Evolutionary conservation across 2,888 invertebrate species (phyloP).

Genomic region (Apodemia mormo): DNA sequence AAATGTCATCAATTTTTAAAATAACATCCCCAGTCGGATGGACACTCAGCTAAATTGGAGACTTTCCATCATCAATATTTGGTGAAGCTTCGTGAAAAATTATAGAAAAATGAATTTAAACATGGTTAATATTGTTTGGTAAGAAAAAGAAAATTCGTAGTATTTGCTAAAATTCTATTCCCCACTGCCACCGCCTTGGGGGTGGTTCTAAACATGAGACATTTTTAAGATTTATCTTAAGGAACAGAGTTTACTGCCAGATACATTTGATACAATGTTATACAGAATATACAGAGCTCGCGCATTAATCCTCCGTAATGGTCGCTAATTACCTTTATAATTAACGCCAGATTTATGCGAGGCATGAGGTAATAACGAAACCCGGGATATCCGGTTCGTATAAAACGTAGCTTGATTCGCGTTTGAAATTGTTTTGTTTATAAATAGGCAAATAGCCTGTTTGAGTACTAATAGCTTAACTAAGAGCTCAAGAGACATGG

Average conservation of each 20-base stretch:
- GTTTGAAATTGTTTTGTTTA: slow-evolving; percentile 10
- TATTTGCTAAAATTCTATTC: no score
- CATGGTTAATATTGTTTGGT: no score
- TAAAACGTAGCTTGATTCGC: slow-evolving; percentile 9
- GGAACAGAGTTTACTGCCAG: neutral
- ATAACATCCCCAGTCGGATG: no score
- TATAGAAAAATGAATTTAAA: no score
- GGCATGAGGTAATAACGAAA: slow-evolving; percentile 14
- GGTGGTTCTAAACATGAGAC: no score
- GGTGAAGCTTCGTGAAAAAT: no score
- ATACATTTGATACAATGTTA: slow-evolving; percentile 13
- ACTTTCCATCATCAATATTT: no score
- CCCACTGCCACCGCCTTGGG: no score
- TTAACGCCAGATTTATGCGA: slow-evolving; percentile 27
- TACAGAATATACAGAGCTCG: slow-evolving; percentile 9
- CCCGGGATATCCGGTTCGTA: slow-evolving; percentile 16
- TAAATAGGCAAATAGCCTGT: slow-evolving; percentile 1
- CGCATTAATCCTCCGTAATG: slow-evolving; percentile 25
- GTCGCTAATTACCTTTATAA: slow-evolving; percentile 31
- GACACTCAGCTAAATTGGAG: no score
- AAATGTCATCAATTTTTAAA: no score
- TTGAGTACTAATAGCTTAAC: neutral
- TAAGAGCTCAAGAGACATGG: neutral
- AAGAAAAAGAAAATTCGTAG: no score
- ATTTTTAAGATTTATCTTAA: neutral